Base-by-base conservation (phyloP, 2,797 vertebrate species). In the Pempheris klunzingeri region DNA sequence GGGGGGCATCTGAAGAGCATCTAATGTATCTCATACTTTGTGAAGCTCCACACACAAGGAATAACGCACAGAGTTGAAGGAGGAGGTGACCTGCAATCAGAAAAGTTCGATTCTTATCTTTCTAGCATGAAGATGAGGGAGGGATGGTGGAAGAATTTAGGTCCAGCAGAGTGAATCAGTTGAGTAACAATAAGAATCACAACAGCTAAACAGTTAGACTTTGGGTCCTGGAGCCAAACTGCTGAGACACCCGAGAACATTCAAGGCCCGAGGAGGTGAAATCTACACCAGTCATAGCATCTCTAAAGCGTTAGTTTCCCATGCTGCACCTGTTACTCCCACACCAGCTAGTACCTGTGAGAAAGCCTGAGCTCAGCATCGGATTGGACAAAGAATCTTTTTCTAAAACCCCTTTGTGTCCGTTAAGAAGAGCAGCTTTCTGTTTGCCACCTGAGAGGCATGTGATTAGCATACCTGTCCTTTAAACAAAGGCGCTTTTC, bases 261-360 rank as follows among this genome's bases (percentile, higher is more conserved):
- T 18, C 30, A 12, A 22, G 38, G 84, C 90, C 89, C 13, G 53
- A 83, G 85, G 92, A 82, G 81, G 57, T 73, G 92, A 91, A 93
- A 93, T 77, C 72, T 43, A 92, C 87, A 92, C 91, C 80, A 3
- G 68, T 74, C 22, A 13, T 50, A 74, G 72, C 49, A 32, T 44
- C 67, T 71, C 73, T 41, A 24, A 68, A 82, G 68, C 68, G n/a
- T 68, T 68, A 18, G 63, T 69, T 89, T 93, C 89, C 85, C 91
- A 92, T 90, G 68, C 65, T 87, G 84, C 88, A 93, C 90, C 90
- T 92, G 90, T 89, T 87, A 74, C 84, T 72, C 78, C 66, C 68
- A 84, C 68, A 74, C 34, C 81, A 76, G 77, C 70, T 69, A 39
- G 79, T 61, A 83, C 80, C 88, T 90, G 84, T 87, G 88, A 90